phyloP scores from a whole-genome alignment of 2,888 invertebrate species.

The Mycalesis mineus region DNA sequence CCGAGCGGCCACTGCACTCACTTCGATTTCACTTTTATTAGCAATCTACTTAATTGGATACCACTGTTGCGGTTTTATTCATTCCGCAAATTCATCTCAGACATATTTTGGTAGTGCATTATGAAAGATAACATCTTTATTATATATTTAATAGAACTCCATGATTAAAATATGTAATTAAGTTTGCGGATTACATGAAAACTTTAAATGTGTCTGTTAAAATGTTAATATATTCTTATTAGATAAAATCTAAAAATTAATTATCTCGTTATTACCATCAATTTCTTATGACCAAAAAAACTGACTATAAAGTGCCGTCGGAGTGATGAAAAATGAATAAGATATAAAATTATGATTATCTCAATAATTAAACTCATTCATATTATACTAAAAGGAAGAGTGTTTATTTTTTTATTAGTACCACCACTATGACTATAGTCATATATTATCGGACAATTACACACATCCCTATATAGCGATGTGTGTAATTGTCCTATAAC shows the following conservation, averaged over 20 bases:
- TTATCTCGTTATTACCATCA: neutral
- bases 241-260: neutral
- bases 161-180: slow-evolving; percentile 6
- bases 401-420: no score
- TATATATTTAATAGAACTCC: slow-evolving; percentile 12
- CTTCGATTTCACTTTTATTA: slow-evolving; percentile 78
- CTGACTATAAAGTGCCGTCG: neutral
- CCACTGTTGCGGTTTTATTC: slow-evolving; percentile 73
- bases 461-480: no score
- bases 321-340: no score
- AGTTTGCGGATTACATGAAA: neutral
- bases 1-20: slow-evolving; percentile 72
- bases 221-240: slow-evolving; percentile 5
- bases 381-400: no score
- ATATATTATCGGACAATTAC: no score
- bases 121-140: slow-evolving; percentile 14
- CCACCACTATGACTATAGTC: no score
- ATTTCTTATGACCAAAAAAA: neutral
- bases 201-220: neutral
- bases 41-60: slow-evolving; percentile 77
- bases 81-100: slow-evolving; percentile 71
- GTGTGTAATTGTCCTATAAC: no score
- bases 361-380: no score
- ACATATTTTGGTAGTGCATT: slow-evolving; percentile 38
- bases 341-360: no score